phyloP scores from a whole-genome alignment of 2,888 invertebrate genomes.

The Eustalomyia histrio region DNA sequence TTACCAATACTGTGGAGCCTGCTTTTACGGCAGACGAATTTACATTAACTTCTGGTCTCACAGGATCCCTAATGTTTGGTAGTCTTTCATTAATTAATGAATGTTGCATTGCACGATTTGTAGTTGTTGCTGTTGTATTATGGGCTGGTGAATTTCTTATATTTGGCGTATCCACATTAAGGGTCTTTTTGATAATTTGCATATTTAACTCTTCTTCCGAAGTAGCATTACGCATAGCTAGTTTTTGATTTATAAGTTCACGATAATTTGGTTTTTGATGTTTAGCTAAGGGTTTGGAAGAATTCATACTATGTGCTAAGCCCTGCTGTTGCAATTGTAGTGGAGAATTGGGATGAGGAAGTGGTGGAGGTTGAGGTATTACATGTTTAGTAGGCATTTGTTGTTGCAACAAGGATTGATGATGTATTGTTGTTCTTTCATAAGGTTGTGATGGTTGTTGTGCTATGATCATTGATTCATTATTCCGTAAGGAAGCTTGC shows the following conservation, averaged over 20 bases:
- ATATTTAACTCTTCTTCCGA: conserved; percentile 77
- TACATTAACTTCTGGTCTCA: background rate
- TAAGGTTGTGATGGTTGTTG: conserved; percentile 41
- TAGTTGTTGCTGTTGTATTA: background rate
- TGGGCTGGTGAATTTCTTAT: conserved; percentile 35
- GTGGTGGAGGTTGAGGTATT: conserved; percentile 15
- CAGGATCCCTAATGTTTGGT: background rate
- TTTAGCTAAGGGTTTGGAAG: conserved; percentile 23
- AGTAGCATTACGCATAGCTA: conserved; percentile 74
- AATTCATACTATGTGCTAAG: background rate
- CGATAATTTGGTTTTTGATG: conserved; percentile 76
- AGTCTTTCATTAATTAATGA: conserved; percentile 14
- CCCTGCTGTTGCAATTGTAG: conserved; percentile 26
- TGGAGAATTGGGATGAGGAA: conserved; percentile 1
- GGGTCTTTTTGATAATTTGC: conserved; percentile 78
- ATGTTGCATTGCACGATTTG: background rate
- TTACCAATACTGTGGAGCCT: conserved; percentile 28
- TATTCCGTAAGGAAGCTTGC: conserved; percentile 42
- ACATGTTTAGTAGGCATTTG: background rate
- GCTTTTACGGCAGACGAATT: conserved; percentile 13
- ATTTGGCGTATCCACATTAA: conserved; percentile 72
- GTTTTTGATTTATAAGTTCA: conserved; percentile 76
- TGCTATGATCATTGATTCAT: conserved; percentile 44
- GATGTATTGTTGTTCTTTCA: conserved; percentile 43
- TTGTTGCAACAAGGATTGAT: conserved; percentile 5